Base-by-base conservation (phyloP, 2,888 invertebrate genomes). In the Oscheius sp. region DNA sequence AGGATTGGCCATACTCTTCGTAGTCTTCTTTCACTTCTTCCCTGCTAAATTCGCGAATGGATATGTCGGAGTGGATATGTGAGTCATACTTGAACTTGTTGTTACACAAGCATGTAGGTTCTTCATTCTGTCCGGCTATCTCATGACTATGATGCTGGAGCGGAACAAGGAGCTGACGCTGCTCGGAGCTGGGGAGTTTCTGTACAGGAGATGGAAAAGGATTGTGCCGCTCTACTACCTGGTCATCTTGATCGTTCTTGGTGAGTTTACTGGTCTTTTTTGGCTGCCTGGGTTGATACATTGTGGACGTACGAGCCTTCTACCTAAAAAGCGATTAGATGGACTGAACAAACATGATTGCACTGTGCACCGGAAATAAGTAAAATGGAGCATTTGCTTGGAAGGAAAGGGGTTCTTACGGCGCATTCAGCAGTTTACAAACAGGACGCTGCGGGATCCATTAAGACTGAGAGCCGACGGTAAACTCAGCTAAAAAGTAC, bases 41-140 rank as follows among this genome's bases (percentile, higher is more conserved):
- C 59, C 59, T 13, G n/a, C n/a, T 4, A 32, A 60, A 33, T 60
- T 60, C n/a, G 4, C 9, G 7, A 60, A 60, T 60, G 59, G 59
- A 4, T 60, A 60, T 10, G 9, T 60, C 2, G 59, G 59, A 11
- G 59, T 60, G 2, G 59, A 60, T n/a, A 35, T 60, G 59, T 60
- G 10, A 5, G 59, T 60, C n/a, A 35, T 35, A 13, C n/a, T 21
- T 4, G 10, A 53, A 11, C 33, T 32, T 60, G 1, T 1, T 7
- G 2, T 32, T 42, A 21, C 21, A 21, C 21, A 21, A 21, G 21
- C 21, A 21, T 33, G 32, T 10, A 60, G 59, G 10, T 60, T 60
- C 32, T 60, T 60, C 59, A 42, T 60, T 10, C 59, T 60, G 2
- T 60, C 59, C 42, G 59, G 59, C 59, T 60, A 33, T 60, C 32